These are phyloP conservation scores for Otis tarda DNA, from an alignment of 2,113 vertebrate species.

Conservation along the genomic window DNA sequence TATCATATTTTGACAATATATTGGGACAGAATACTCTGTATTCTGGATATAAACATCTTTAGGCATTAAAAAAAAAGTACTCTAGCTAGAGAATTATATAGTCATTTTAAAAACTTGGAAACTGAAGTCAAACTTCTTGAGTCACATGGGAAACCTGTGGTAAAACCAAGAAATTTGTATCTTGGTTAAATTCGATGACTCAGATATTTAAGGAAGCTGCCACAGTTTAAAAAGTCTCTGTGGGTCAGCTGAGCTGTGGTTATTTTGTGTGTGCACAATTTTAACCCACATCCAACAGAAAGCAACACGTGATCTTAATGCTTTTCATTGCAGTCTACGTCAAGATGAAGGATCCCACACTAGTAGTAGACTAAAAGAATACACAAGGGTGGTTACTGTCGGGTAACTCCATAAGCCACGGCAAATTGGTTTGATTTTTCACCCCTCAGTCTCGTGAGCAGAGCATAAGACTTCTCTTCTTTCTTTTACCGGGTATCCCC, in stretches of 20 bases:
- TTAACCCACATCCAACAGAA: neutral
- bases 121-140: neutral
- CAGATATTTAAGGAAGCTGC: neutral
- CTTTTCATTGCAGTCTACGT: neutral
- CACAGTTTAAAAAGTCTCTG: neutral
- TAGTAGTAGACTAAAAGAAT: neutral
- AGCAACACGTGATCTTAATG: neutral
- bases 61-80: neutral
- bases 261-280: neutral
- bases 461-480: neutral
- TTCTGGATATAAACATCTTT: neutral
- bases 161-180: neutral
- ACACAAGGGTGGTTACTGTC: neutral
- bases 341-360: fast-evolving
- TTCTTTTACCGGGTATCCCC: neutral
- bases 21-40: neutral
- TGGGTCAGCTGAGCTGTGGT: neutral
- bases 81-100: neutral
- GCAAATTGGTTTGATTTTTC: neutral
- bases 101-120: neutral
- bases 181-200: neutral
- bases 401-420: fast-evolving
- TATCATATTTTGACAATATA: neutral
- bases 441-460: neutral
- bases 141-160: neutral